Percentiles rank a stretch among this genome's conserved stretches.
These are phyloP conservation scores for Macrobrachium nipponense DNA, from an alignment of 1,140 invertebrate genomes.

Conservation along the genomic window DNA sequence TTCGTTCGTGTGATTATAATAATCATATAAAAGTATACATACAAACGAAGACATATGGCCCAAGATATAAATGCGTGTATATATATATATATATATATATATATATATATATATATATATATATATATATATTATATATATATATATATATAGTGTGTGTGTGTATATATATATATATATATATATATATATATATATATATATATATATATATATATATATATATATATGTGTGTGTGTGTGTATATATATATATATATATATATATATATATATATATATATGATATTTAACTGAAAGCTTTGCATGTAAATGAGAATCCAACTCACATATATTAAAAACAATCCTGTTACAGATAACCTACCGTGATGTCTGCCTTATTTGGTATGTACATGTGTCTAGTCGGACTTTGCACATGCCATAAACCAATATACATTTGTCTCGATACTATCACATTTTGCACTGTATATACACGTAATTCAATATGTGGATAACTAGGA, in stretches of 20 bases:
- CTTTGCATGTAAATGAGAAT: too few relatives aligned
- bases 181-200: conserved; percentile 38
- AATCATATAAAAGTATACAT: neutral
- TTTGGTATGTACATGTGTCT: too few relatives aligned
- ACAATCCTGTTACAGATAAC: too few relatives aligned
- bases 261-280: neutral
- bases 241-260: neutral
- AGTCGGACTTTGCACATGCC: neutral
- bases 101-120: conserved; percentile 28
- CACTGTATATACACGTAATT: too few relatives aligned
- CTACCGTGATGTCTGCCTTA: too few relatives aligned
- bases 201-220: conserved; percentile 39
- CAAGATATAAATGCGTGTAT: conserved; percentile 13
- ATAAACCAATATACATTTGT: neutral
- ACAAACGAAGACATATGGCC: neutral
- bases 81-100: conserved; percentile 37
- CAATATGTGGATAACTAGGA: too few relatives aligned
- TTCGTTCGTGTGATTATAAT: neutral
- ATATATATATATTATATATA: neutral
- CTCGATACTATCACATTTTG: neutral
- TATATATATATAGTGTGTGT: conserved; percentile 1
- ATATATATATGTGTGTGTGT: conserved; percentile 19
- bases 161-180: conserved; percentile 23
- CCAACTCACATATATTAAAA: too few relatives aligned
- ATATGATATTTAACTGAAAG: neutral